These are phyloP conservation scores for Microplitis deprimator DNA, from an alignment of 2,888 invertebrate species.

Conservation along the genomic window DNA sequence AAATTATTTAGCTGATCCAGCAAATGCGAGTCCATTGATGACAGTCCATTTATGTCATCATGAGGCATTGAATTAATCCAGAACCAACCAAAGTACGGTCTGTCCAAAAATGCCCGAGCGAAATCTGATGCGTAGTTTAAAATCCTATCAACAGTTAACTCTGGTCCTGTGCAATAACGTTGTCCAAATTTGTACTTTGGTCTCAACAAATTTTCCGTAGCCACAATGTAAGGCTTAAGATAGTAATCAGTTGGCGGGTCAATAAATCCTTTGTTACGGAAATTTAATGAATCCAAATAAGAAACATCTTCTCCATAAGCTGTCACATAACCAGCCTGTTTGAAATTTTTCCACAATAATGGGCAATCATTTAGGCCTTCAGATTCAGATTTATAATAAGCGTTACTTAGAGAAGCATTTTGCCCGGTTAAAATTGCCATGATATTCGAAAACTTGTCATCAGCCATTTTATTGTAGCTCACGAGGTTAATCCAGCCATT, in stretches of 20 bases:
- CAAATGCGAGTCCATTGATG: conserved; percentile 78
- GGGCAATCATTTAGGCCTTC: conserved; percentile 78
- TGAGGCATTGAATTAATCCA: conserved; percentile 87
- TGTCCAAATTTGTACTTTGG: conserved; percentile 70
- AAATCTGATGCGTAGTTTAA: conserved; percentile 81
- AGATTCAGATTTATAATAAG: conserved; percentile 74
- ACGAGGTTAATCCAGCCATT: conserved; percentile 81
- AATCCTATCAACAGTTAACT: conserved; percentile 79
- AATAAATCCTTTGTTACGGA: conserved; percentile 80
- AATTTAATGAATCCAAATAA: conserved; percentile 83
- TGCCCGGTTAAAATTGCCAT: conserved; percentile 86
- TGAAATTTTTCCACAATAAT: conserved; percentile 85
- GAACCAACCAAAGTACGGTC: conserved; percentile 82
- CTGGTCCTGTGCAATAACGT: conserved; percentile 77
- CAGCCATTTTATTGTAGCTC: conserved; percentile 86
- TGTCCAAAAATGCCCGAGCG: conserved; percentile 75
- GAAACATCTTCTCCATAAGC: conserved; percentile 82
- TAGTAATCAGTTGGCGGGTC: conserved; percentile 87
- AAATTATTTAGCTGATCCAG: conserved; percentile 76
- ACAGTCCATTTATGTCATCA: conserved; percentile 78
- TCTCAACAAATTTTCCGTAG: conserved; percentile 76
- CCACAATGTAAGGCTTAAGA: conserved; percentile 81
- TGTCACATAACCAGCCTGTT: conserved; percentile 81
- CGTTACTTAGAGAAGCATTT: conserved; percentile 72
- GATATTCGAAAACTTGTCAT: conserved; percentile 92